Base-by-base conservation (phyloP, 1,140 invertebrate species). In the Eubasilissa regina region DNA sequence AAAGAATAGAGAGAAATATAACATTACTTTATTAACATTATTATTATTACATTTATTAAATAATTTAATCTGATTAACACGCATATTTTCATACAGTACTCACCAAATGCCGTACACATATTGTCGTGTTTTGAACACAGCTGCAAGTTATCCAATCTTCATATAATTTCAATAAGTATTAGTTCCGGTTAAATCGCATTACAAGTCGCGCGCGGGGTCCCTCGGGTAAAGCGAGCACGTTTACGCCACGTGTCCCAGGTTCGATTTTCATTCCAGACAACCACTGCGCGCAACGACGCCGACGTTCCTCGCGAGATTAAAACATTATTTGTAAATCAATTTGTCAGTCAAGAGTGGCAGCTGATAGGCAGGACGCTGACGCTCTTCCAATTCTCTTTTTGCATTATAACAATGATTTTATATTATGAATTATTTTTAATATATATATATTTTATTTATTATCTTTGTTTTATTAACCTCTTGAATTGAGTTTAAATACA, bases 251-350 rank as follows among this genome's bases (percentile, higher is more conserved):
- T 35, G 70, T 15, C 48, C 48, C 17, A 12, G 58, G 58, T 13
- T 17, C 58, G 11, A 62, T 62, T 35, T 35, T 21, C 58, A 35
- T 13, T 35, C 25, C 25, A 35, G 25, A 35, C 25, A 35, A 35
- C 17, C n/a, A 13, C 17, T 19, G 51, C 25, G 25, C 35, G 15
- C 21, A 9, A 25, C 9, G 10, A n/a, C 43, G 35, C 60, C 25
- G 15, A 0, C 25, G 60, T 60, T 6, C 62, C 35, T 45, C 45
- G 45, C n/a, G 43, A 66, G 62, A 66, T 66, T 66, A 66, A 66
- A 66, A 44, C 62, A 66, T 66, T 66, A 75, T 75, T 58, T 58
- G 72, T 55, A 75, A 55, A 75, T 75, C 72, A 75, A 44, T 58
- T 55, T 55, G 72, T 75, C 72, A 75, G 25, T 51, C 21, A 13